phyloP scores from a whole-genome alignment of 2,797 vertebrate genomes.

The Sardinella longiceps region DNA sequence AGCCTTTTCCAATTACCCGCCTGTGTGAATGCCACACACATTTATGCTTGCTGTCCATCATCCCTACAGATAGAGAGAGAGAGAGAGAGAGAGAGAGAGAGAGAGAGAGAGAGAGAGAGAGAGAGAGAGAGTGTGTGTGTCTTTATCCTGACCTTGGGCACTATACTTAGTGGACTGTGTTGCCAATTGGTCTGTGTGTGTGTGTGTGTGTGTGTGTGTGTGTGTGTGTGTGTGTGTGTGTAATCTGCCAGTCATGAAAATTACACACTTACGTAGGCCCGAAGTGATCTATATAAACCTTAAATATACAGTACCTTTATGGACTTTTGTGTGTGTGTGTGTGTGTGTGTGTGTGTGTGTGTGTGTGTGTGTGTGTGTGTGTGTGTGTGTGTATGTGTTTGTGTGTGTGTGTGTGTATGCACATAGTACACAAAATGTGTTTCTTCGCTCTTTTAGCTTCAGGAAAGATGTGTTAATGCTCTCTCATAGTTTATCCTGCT shows the following conservation, averaged over 20 bases:
- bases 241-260: neutral
- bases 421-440: neutral
- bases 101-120: neutral
- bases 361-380: constrained; percentile 2
- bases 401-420: neutral
- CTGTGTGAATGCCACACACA: constrained; percentile 5
- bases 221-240: neutral
- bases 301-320: neutral
- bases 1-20: constrained; percentile 30
- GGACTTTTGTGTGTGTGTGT: neutral
- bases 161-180: neutral
- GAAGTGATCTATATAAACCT: neutral
- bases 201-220: neutral
- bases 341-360: neutral
- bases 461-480: neutral
- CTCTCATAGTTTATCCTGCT: neutral
- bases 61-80: neutral
- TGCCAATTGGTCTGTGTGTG: neutral
- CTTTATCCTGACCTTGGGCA: neutral
- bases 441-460: neutral
- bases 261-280: neutral
- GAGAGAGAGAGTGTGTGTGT: neutral
- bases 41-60: constrained; percentile 24
- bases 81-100: no score
- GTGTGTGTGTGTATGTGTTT: neutral